Conservation (phyloP, 1,140 invertebrate genomes). For the Drosophila parabipectinata region DNA sequence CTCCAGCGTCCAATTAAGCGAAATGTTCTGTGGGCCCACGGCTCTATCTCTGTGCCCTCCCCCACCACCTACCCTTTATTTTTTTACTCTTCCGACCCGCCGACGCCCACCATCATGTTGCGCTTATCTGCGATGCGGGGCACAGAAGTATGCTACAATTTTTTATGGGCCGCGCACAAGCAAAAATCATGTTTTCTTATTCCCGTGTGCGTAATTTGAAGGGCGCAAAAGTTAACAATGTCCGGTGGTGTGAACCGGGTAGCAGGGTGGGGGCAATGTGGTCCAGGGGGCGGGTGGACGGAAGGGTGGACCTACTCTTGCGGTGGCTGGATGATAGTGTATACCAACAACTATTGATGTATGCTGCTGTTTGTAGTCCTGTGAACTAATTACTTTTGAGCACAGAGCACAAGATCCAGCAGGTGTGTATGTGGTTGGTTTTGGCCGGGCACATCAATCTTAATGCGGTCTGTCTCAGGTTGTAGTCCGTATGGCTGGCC, state of each 20-base stretch:
- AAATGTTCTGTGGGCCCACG: conserved; percentile 74
- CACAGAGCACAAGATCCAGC: conserved; percentile 22
- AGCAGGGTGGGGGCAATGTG: background rate
- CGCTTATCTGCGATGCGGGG: conserved; percentile 60
- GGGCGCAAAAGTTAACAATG: conserved; percentile 66
- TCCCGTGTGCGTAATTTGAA: conserved; percentile 80
- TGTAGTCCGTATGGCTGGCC: conserved; percentile 11
- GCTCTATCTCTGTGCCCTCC: conserved; percentile 21
- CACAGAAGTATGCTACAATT: conserved; percentile 77
- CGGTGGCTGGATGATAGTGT: conserved; percentile 28
- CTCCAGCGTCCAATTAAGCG: conserved; percentile 80
- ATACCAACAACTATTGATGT: conserved; percentile 66
- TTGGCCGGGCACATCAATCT: conserved; percentile 69
- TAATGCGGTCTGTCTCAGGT: conserved; percentile 74
- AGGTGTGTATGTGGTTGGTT: conserved; percentile 22
- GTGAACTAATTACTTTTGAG: conserved; percentile 72
- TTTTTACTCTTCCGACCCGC: conserved; percentile 2
- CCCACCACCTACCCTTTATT: background rate
- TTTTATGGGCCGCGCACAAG: conserved; percentile 77
- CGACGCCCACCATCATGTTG: background rate
- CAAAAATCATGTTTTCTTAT: conserved; percentile 82
- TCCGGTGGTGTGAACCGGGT: conserved; percentile 14
- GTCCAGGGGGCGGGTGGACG: background rate
- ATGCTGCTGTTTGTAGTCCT: conserved; percentile 22
- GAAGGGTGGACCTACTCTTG: background rate